Percentiles rank a stretch among this genome's conserved stretches.
Conservation (phyloP, 2,113 vertebrate species). For the Sinocyclocheilus rhinocerous region DNA sequence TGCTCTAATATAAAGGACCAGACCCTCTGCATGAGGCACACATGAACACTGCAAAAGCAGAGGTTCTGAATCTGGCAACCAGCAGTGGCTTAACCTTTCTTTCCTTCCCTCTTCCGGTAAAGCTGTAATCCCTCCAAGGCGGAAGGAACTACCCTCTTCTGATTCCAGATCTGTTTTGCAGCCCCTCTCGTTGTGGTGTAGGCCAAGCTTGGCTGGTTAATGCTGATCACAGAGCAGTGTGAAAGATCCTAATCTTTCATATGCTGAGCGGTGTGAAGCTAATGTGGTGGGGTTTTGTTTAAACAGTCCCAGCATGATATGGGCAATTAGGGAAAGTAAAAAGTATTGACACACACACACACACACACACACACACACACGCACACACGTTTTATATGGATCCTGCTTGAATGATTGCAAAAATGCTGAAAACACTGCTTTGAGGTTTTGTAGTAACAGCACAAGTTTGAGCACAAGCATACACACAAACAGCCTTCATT, state of each 20-base stretch:
- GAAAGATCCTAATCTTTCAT: not conserved
- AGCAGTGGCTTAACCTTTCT: constrained; percentile 67
- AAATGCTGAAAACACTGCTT: not conserved
- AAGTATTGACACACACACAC: not conserved
- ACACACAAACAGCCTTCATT: constrained; percentile 11
- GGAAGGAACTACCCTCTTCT: constrained; percentile 42
- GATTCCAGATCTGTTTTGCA: constrained; percentile 8
- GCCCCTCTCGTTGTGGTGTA: not conserved
- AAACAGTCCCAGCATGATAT: constrained; percentile 46
- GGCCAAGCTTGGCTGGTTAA: not conserved
- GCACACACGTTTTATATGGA: not conserved
- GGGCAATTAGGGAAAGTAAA: constrained; percentile 15
- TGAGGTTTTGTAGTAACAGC: not conserved
- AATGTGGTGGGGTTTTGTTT: constrained; percentile 41
- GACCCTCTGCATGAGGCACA: constrained; percentile 37
- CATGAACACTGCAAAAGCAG: constrained; percentile 25
- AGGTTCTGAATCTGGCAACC: constrained; percentile 17
- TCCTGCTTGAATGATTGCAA: not conserved
- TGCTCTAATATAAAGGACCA: constrained; percentile 48
- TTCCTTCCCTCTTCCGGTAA: constrained; percentile 60
- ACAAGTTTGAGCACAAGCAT: not conserved
- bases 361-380: not conserved
- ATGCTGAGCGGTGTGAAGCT: constrained; percentile 59
- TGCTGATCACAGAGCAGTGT: constrained; percentile 17
- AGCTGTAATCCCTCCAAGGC: constrained; percentile 59